phyloP scores from a whole-genome alignment of 1,140 invertebrate species.

The Polypedilum pembai region DNA sequence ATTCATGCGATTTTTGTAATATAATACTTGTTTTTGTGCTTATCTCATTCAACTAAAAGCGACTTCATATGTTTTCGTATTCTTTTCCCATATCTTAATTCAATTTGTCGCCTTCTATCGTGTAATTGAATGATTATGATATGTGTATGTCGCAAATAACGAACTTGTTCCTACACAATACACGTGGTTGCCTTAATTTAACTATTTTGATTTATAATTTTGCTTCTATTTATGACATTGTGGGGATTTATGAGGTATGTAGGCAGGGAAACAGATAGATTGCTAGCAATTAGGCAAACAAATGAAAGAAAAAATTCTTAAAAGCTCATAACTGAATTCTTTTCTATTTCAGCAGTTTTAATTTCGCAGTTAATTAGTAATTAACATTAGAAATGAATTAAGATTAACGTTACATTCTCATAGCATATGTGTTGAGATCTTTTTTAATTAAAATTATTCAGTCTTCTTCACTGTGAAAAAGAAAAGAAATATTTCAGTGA shows the following conservation, averaged over 20 bases:
- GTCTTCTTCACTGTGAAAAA: too few relatives aligned
- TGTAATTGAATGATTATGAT: conserved; percentile 8
- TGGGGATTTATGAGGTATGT: too few relatives aligned
- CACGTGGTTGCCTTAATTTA: conserved; percentile 6
- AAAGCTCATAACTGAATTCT: too few relatives aligned
- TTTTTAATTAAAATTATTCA: too few relatives aligned
- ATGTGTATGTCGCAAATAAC: background rate
- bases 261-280: too few relatives aligned
- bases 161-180: background rate
- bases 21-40: background rate
- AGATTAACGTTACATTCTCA: background rate
- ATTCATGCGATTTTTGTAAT: background rate
- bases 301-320: too few relatives aligned
- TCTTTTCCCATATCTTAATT: conserved; percentile 19
- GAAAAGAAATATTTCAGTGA: too few relatives aligned
- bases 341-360: background rate
- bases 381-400: background rate
- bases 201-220: background rate
- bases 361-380: background rate
- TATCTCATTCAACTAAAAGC: too few relatives aligned
- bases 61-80: background rate
- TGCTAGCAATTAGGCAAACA: too few relatives aligned
- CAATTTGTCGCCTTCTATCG: conserved; percentile 7
- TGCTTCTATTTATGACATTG: too few relatives aligned
- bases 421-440: too few relatives aligned